Conservation (phyloP, 1,140 invertebrate species). For the Hypsibius dujardini region DNA sequence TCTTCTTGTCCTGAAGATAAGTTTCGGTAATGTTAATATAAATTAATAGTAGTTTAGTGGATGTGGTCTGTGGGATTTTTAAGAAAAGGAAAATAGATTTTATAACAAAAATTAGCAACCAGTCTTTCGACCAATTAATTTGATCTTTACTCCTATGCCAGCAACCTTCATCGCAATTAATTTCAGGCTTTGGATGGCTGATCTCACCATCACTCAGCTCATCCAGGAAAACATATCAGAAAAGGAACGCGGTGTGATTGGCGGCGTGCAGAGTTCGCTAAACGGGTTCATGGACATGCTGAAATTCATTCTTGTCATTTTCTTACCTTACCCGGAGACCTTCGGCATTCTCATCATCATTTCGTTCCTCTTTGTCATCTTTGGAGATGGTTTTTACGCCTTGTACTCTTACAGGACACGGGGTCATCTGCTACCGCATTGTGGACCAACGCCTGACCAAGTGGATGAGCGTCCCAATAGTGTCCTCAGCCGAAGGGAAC, state of each 20-base stretch:
- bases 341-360: slow-evolving; percentile 36
- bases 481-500: background rate
- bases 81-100: too few species aligned
- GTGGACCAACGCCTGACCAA: background rate
- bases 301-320: slow-evolving; percentile 39
- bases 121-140: too few species aligned
- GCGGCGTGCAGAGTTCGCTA: slow-evolving; percentile 41
- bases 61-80: too few species aligned
- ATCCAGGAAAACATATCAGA: slow-evolving; percentile 40
- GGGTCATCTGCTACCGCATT: too few species aligned
- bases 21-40: too few species aligned
- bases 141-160: too few species aligned
- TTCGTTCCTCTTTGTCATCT: slow-evolving; percentile 34
- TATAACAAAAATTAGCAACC: too few species aligned
- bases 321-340: slow-evolving; percentile 30
- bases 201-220: slow-evolving; percentile 42
- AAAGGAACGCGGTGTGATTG: slow-evolving; percentile 37
- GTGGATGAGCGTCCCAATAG: background rate
- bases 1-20: too few species aligned
- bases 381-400: slow-evolving; percentile 24
- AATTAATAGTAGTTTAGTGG: too few species aligned
- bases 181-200: slow-evolving; percentile 40
- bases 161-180: too few species aligned
- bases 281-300: slow-evolving; percentile 38
- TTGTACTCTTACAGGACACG: too few species aligned